These are phyloP conservation scores for Epizoanthus illoricatus DNA, from an alignment of 92 coral and sea anemone genomes.

Conservation along the genomic window DNA sequence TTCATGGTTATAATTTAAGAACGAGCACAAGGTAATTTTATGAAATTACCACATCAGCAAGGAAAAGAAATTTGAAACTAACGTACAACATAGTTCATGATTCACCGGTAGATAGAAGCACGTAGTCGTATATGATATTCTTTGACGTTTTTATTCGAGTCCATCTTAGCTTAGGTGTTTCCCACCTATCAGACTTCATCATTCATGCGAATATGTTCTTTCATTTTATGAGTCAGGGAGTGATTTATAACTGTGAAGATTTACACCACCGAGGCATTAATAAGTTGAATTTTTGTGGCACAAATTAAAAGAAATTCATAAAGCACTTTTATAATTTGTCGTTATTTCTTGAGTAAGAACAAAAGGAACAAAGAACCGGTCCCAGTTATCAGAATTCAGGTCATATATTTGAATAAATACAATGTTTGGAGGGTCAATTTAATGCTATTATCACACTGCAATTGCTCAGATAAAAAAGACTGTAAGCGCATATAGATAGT, in stretches of 20 bases:
- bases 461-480: slow-evolving; percentile 12
- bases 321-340: neutral
- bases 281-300: neutral
- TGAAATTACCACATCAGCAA: neutral
- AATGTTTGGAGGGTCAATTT: slow-evolving; percentile 7
- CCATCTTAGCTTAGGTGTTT: slow-evolving; percentile 16
- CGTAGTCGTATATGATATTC: neutral
- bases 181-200: neutral
- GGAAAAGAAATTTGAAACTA: neutral
- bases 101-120: neutral
- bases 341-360: neutral
- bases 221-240: neutral
- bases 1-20: neutral
- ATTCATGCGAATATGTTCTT: slow-evolving; percentile 7
- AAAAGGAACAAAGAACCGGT: slow-evolving; percentile 1
- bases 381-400: neutral
- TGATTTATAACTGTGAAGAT: slow-evolving; percentile 6
- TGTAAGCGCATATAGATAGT: too few species aligned
- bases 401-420: neutral
- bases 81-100: neutral
- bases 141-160: slow-evolving; percentile 10
- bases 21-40: neutral
- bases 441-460: slow-evolving; percentile 8
- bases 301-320: neutral
- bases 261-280: neutral